Conservation (phyloP, 2,113 vertebrate species). For the Eulemur rufifrons region DNA sequence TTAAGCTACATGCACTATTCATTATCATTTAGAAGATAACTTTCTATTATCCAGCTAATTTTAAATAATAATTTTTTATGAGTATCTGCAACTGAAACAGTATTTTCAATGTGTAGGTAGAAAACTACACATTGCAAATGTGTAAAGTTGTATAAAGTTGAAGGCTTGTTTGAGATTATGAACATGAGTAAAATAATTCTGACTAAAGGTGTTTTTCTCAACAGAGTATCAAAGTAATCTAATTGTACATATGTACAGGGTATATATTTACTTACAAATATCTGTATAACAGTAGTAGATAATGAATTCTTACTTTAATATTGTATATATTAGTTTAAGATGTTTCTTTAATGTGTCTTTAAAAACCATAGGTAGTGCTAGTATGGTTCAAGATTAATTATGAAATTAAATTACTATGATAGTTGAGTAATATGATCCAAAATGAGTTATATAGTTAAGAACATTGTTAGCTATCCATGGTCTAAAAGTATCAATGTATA, state of each 20-base stretch:
- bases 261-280: constrained; percentile 41
- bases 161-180: constrained; percentile 20
- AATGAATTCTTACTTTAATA: constrained; percentile 13
- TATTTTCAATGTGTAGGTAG: constrained; percentile 34
- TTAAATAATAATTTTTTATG: constrained; percentile 27
- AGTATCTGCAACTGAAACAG: constrained; percentile 20
- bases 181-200: constrained; percentile 31
- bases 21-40: constrained; percentile 38
- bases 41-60: constrained; percentile 43
- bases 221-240: constrained; percentile 21
- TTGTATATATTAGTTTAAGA: not conserved
- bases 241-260: constrained; percentile 23
- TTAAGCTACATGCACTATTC: not conserved
- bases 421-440: not conserved
- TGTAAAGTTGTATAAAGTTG: not conserved
- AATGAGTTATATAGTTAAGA: constrained; percentile 15
- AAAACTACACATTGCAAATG: not conserved
- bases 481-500: not conserved
- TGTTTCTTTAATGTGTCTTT: constrained; percentile 14
- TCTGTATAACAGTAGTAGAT: not conserved
- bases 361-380: not conserved
- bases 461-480: not conserved
- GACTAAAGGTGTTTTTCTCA: constrained; percentile 8
- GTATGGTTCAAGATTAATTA: constrained; percentile 16
- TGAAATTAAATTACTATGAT: not conserved